Evolutionary conservation across 2,888 invertebrate genomes (phyloP).

Genomic region (Siphlonurus alternatus): DNA sequence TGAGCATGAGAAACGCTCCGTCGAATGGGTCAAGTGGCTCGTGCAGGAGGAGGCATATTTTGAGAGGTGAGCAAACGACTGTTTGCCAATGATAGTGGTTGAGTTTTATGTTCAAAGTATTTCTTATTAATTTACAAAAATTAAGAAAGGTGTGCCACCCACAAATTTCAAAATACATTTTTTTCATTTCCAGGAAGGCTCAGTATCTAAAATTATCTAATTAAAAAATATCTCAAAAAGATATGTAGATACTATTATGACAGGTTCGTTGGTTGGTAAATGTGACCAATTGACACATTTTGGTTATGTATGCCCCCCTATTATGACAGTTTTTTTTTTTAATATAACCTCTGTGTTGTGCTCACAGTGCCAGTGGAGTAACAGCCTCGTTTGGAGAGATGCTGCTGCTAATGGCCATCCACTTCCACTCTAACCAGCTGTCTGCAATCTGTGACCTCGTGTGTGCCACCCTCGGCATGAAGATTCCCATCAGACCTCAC

Average conservation of each 20-base stretch:
- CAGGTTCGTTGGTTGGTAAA: too few species aligned
- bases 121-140: too few species aligned
- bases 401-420: slow-evolving; percentile 87
- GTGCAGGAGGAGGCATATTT: slow-evolving; percentile 81
- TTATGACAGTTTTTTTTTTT: too few species aligned
- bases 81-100: too few species aligned
- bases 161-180: background rate
- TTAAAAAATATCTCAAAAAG: too few species aligned
- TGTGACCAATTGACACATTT: too few species aligned
- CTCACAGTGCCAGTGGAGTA: slow-evolving; percentile 62
- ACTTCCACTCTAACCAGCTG: slow-evolving; percentile 90
- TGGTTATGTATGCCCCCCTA: too few species aligned
- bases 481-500: slow-evolving; percentile 72
- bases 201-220: too few species aligned
- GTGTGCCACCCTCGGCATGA: slow-evolving; percentile 88
- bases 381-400: slow-evolving; percentile 89
- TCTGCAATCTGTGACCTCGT: slow-evolving; percentile 87
- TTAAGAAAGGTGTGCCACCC: background rate
- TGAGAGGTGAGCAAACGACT: slow-evolving; percentile 40
- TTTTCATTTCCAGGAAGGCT: background rate
- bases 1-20: slow-evolving; percentile 68
- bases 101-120: too few species aligned
- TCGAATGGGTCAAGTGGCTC: slow-evolving; percentile 90
- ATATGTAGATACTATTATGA: too few species aligned
- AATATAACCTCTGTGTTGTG: too few species aligned